A percentile compares a stretch with the other conserved stretches of the same genome.
These are phyloP conservation scores for Probosciger aterrimus DNA, from an alignment of 2,113 vertebrate genomes.

Conservation along the genomic window DNA sequence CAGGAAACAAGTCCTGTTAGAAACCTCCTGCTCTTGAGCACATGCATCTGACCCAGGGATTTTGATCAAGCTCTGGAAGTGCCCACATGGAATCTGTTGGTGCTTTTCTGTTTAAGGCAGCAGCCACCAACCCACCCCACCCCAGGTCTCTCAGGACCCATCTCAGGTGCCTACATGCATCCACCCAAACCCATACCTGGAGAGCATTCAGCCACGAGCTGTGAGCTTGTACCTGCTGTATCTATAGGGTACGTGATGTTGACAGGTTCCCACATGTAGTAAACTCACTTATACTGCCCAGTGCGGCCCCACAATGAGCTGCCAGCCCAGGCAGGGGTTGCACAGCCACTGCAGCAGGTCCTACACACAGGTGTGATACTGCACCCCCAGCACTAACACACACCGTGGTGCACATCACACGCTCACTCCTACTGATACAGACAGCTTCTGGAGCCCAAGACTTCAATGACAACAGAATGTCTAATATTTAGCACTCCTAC, in stretches of 20 bases:
- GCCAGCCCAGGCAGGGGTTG: fast-evolving
- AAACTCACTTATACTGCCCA: fast-evolving
- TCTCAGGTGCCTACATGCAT: neutral
- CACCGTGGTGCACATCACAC: neutral
- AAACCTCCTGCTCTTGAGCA: neutral
- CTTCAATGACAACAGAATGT: neutral
- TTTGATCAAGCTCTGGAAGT: neutral
- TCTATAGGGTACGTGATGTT: fast-evolving
- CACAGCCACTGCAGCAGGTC: neutral
- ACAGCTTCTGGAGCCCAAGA: neutral
- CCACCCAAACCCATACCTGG: neutral
- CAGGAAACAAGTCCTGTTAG: neutral
- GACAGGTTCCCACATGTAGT: fast-evolving
- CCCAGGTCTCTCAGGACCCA: neutral
- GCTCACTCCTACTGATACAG: neutral
- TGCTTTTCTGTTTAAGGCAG: neutral
- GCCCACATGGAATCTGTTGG: neutral
- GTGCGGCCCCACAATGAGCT: fast-evolving
- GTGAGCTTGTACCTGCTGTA: neutral
- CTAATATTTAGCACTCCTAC: neutral
- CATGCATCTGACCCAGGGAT: neutral
- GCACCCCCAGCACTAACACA: neutral
- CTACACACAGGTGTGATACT: fast-evolving
- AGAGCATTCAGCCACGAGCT: neutral
- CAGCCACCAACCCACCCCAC: neutral